Conservation (phyloP, 2,888 invertebrate genomes). For the Spicauda simplicius region DNA sequence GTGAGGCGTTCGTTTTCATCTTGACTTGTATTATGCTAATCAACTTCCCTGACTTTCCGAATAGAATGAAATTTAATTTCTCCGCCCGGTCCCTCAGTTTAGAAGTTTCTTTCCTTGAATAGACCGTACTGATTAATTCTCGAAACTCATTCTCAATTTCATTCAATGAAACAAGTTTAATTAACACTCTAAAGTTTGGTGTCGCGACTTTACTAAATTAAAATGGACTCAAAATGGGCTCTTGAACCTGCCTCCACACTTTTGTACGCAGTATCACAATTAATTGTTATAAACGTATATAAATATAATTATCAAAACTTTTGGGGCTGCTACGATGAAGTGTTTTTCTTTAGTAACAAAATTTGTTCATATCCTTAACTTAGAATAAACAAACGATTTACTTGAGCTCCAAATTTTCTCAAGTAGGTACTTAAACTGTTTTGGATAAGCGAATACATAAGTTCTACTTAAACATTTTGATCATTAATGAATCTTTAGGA, state of each 20-base stretch:
- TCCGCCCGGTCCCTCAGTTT: conserved; percentile 60
- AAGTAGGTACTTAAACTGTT: neutral
- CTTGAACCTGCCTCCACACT: conserved; percentile 39
- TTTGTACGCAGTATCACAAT: conserved; percentile 29
- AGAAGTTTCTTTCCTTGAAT: conserved; percentile 66
- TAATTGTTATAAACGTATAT: conserved; percentile 26
- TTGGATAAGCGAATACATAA: neutral
- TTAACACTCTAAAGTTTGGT: conserved; percentile 67
- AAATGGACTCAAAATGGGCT: conserved; percentile 53
- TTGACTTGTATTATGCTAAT: conserved; percentile 77
- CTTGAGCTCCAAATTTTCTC: conserved; percentile 12
- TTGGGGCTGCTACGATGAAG: conserved; percentile 18
- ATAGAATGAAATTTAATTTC: conserved; percentile 78
- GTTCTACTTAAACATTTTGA: conserved; percentile 12
- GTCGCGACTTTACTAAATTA: conserved; percentile 58
- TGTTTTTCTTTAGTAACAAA: conserved; percentile 18
- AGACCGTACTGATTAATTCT: conserved; percentile 71
- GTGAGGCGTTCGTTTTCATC: conserved; percentile 63
- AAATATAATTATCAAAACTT: conserved; percentile 26
- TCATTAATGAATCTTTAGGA: conserved; percentile 18
- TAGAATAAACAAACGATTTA: conserved; percentile 15
- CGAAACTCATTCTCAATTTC: conserved; percentile 73
- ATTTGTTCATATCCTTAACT: conserved; percentile 2
- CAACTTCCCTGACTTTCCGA: conserved; percentile 60
- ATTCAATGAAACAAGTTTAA: conserved; percentile 79